These are phyloP conservation scores for Cephus pygmeus DNA, from an alignment of 2,888 invertebrate species.

Conservation along the genomic window DNA sequence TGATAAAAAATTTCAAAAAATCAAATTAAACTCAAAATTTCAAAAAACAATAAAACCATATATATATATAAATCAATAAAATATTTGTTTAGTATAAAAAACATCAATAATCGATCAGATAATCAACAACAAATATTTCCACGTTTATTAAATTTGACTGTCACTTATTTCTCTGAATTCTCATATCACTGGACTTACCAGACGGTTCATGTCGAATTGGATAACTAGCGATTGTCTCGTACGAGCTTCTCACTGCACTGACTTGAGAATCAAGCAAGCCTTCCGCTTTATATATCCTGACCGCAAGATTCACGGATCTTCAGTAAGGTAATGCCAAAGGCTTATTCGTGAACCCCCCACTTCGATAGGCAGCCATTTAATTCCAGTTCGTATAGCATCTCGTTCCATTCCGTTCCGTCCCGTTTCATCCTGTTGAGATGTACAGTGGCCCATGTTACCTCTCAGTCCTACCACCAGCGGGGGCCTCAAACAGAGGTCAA, in stretches of 20 bases:
- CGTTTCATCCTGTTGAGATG: constrained; percentile 10
- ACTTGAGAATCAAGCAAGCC: constrained; percentile 38
- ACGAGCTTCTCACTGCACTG: constrained; percentile 43
- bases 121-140: neutral
- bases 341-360: constrained; percentile 18
- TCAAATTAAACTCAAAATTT: neutral
- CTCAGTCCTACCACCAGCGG: constrained; percentile 14
- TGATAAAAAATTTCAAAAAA: neutral
- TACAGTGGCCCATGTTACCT: constrained; percentile 22
- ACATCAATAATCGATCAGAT: neutral
- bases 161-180: neutral
- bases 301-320: constrained; percentile 48
- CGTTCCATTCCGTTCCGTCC: constrained; percentile 36
- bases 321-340: constrained; percentile 38
- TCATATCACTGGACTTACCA: constrained; percentile 35
- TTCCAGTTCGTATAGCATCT: constrained; percentile 8
- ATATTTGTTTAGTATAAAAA: neutral
- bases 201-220: constrained; percentile 33
- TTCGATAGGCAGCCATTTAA: constrained; percentile 13
- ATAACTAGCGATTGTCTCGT: constrained; percentile 14
- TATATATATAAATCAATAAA: neutral
- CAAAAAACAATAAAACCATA: neutral
- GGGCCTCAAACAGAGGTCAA: constrained; percentile 27
- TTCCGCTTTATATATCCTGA: constrained; percentile 55
- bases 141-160: neutral